phyloP scores from a whole-genome alignment of 2,888 invertebrate species.

The Nesidiocoris tenuis region DNA sequence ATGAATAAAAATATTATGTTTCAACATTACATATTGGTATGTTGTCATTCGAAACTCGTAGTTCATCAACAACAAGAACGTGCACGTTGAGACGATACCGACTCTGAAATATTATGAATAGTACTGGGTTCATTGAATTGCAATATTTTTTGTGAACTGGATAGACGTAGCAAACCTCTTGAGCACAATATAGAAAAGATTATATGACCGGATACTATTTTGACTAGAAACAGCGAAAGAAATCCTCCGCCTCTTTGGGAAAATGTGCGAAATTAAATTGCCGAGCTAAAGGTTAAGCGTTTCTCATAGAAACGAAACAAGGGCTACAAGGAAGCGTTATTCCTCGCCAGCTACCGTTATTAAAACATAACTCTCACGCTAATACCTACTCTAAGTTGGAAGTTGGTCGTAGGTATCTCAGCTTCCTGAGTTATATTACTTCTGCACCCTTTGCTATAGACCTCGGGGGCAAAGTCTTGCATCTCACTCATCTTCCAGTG shows the following conservation, averaged over 20 bases:
- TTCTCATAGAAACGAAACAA: neutral
- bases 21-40: too few relatives aligned
- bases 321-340: neutral
- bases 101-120: too few relatives aligned
- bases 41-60: too few relatives aligned
- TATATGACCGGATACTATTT: too few relatives aligned
- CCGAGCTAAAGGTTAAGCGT: neutral
- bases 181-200: too few relatives aligned
- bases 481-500: neutral
- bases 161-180: too few relatives aligned
- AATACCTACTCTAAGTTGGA: slow-evolving; percentile 14
- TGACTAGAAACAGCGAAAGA: too few relatives aligned
- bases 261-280: neutral
- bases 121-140: too few relatives aligned
- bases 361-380: slow-evolving; percentile 35
- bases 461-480: neutral
- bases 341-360: neutral
- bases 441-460: neutral
- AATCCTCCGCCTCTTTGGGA: neutral
- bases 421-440: slow-evolving; percentile 24
- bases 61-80: too few relatives aligned
- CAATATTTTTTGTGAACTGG: too few relatives aligned
- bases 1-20: too few relatives aligned
- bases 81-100: too few relatives aligned
- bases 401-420: slow-evolving; percentile 8